These are phyloP conservation scores for Sclerodermus sp. DNA, from an alignment of 2,888 invertebrate species.

Conservation along the genomic window DNA sequence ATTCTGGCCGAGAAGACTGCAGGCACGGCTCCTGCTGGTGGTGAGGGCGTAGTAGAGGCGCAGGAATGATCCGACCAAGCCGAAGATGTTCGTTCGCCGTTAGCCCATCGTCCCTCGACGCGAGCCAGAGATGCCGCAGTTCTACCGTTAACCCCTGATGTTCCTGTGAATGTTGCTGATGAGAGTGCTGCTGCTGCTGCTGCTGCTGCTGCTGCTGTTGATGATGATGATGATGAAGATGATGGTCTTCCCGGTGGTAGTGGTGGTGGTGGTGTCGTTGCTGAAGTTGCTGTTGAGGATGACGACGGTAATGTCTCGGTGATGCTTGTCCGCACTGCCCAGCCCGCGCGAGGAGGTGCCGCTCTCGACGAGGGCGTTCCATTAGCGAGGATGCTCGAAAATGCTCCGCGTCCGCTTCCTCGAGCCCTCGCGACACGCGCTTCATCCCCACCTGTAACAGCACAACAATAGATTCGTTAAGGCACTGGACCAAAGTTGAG, in stretches of 20 bases:
- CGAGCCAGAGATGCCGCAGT: constrained; percentile 15
- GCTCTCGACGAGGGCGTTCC: constrained; percentile 55
- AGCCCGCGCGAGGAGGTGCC: constrained; percentile 54
- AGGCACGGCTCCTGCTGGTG: constrained; percentile 21
- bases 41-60: constrained; percentile 28
- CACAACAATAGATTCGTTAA: neutral
- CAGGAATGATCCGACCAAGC: constrained; percentile 30
- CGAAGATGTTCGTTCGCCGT: constrained; percentile 29
- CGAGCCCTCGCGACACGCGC: constrained; percentile 56
- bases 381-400: constrained; percentile 51
- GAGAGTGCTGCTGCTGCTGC: constrained; percentile 14
- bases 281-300: constrained; percentile 13
- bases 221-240: constrained; percentile 10
- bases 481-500: too few species aligned
- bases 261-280: constrained; percentile 18
- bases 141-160: constrained; percentile 23
- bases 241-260: constrained; percentile 17
- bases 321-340: constrained; percentile 45
- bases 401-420: constrained; percentile 57
- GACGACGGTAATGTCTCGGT: constrained; percentile 36
- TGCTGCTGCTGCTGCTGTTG: constrained; percentile 10
- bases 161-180: constrained; percentile 10
- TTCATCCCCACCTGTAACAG: constrained; percentile 56
- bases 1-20: neutral
- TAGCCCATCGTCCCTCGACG: constrained; percentile 40